Base-by-base conservation (phyloP, 2,888 invertebrate species). In the Ceramica pisi region DNA sequence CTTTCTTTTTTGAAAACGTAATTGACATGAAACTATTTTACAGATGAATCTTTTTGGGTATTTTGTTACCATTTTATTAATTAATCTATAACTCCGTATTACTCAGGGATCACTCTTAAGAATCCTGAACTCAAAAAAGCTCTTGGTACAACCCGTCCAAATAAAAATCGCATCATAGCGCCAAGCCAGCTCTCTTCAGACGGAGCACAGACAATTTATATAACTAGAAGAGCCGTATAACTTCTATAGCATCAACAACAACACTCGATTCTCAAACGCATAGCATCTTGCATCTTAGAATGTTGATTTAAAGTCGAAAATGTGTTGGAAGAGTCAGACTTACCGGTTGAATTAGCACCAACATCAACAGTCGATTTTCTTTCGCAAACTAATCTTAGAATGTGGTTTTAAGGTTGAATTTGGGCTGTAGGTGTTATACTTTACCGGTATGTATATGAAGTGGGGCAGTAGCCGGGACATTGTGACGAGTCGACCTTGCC, bases 401-500 rank as follows among this genome's bases (percentile, higher is more conserved):
- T 44, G 50, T 16, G 7, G 46, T 0, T 10, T 59, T 86, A 80
- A 68, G 71, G 75, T 75, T 65, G n/a, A 72, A 64, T 67, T 78
- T 84, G 12, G 55, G 4, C 16, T 84, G 69, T 2, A 26, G 10
- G 7, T 46, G 23, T 48, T 62, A 57, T 51, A 26, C 35, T 74
- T 38, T 67, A 69, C 80, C 81, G 75, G 81, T 82, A 78, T 56
- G 66, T 50, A n/a, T n/a, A n/a, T 41, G 51, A 76, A 75, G 86
- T 83, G 78, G 84, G 81, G 83, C 81, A 82, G 78, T 57, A 82
- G 83, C 80, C 87, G 86, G 86, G 86, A 78, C 86, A 84, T 80
- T 79, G 81, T 81, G 75, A 61, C 72, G 74, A 77, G 74, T 72
- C 91, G 93, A 90, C 93, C 93, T 93, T 93, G 93, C 87, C 66